Base-by-base conservation (phyloP, 2,888 invertebrate genomes). In the Eurytoma californica region DNA sequence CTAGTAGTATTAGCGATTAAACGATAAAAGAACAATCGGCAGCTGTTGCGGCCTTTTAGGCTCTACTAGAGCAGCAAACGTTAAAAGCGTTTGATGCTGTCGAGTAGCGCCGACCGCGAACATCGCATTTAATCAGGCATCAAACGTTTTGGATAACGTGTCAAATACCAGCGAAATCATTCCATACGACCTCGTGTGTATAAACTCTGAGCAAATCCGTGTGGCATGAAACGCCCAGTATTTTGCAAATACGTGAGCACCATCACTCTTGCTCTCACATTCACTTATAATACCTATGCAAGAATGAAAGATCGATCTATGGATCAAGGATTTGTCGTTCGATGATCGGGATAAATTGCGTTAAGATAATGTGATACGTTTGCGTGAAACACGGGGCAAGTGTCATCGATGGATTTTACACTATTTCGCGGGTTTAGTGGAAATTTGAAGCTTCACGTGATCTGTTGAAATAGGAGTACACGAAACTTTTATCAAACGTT, bases 71-170 rank as follows among this genome's bases (percentile, higher is more conserved):
- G 39, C 53, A 1, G 39, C 2, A 18, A 3, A n/a, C 39, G 69
- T 20, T 57, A 57, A 69, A 57, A 58, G 69, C 69, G 3, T 69
- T 57, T 57, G 57, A 39, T 57, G 47, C 39, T 47, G 4, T 24
- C 24, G 24, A 24, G 24, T 2, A 24, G 24, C 49, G 3, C n/a
- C 12, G 7, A 12, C 39, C 57, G 55, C 18, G 24, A 63, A 16
- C 28, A 14, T 51, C 53, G 69, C 57, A 53, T 68, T 76, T 69
- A 76, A 69, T 76, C 68, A 53, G 76, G 68, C 61, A 39, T 68
- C 76, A 61, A 76, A 61, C 58, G 55, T 61, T 76, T 63, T 7
- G 30, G 61, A 61, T 61, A 53, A 16, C 68, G 76, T 47, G 68
- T 68, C 68, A 68, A 76, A 66, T 28, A 16, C 16, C 57, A 16